Base-by-base conservation (phyloP, 64 coral and sea anemone genomes). In the Stylophora pistillata region DNA sequence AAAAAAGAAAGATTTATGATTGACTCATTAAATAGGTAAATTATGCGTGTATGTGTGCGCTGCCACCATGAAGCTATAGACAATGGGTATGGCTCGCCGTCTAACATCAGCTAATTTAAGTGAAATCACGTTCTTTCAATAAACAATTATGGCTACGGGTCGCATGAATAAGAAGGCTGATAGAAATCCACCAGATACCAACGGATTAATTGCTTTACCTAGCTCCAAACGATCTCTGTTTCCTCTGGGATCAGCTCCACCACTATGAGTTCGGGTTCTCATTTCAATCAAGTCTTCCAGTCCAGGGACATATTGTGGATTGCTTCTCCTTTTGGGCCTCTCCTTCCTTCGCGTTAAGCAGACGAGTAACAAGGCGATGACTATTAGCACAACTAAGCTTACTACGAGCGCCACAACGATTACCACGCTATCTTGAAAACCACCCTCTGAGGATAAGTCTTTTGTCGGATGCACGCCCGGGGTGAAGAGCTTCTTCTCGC, bases 221-320 rank as follows among this genome's bases (percentile, higher is more conserved):
- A 69, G 20, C 25, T 84, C 80, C 61, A 84, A 9, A 13, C 28
- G 62, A 69, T 84, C 80, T 84, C 80, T 64, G 79, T 66, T 82
- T 65, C 58, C 58, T 66, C 79, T 84, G 13, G 60, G 26, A 31
- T 84, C 80, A 84, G 61, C 13, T 10, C 80, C 80, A 14, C 80
- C 80, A 16, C 80, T 84, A 3, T 41, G 80, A 66, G 80, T 68
- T 1, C 62, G 60, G 12, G 80, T 69, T n/a, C 61, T 65, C 80
- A 84, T 84, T 14, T 84, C 80, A 69, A 84, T 84, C 62, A 71
- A 41, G 21, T 84, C 80, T 61, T 84, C 80, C 1, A 84, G 80
- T 53, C 80, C 62, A 69, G 62, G 80, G 21, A 84, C 78, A 58
- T 82, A 70, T 28, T 27, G 60, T 16, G 80, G 61, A 52, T 84